phyloP scores from a whole-genome alignment of 2,888 invertebrate species.

The Rugalucina vietnamica region DNA sequence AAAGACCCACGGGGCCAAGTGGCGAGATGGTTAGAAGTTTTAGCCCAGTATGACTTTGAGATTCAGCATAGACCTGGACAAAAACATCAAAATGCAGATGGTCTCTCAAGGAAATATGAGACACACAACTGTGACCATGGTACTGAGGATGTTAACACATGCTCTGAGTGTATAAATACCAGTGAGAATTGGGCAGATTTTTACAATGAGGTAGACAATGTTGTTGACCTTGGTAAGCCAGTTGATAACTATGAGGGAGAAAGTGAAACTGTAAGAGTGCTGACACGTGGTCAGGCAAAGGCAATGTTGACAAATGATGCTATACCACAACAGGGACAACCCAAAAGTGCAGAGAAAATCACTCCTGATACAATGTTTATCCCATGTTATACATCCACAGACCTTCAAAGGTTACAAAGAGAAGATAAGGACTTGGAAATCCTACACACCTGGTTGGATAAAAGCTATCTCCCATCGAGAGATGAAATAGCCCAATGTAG shows the following conservation, averaged over 20 bases:
- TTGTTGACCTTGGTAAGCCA: neutral
- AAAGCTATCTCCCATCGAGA: neutral
- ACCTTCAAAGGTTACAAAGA: neutral
- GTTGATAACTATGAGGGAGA: neutral
- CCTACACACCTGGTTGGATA: neutral
- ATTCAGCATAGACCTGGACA: constrained; percentile 25
- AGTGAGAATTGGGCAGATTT: neutral
- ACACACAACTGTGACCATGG: neutral
- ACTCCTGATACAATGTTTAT: too few species aligned
- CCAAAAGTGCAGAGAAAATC: neutral
- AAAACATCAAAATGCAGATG: constrained; percentile 23
- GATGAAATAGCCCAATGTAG: neutral
- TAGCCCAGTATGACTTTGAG: constrained; percentile 18
- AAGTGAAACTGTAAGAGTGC: neutral
- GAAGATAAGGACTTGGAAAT: too few species aligned
- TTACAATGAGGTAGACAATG: neutral
- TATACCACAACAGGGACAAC: neutral
- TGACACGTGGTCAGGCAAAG: neutral
- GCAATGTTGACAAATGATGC: neutral
- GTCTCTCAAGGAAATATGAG: neutral
- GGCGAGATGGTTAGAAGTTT: constrained; percentile 20
- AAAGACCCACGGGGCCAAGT: constrained; percentile 20
- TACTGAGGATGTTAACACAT: neutral
- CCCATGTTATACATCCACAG: neutral
- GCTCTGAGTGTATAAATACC: neutral